Conservation (phyloP, 2,888 invertebrate genomes). For the Machimus atricapillus region DNA sequence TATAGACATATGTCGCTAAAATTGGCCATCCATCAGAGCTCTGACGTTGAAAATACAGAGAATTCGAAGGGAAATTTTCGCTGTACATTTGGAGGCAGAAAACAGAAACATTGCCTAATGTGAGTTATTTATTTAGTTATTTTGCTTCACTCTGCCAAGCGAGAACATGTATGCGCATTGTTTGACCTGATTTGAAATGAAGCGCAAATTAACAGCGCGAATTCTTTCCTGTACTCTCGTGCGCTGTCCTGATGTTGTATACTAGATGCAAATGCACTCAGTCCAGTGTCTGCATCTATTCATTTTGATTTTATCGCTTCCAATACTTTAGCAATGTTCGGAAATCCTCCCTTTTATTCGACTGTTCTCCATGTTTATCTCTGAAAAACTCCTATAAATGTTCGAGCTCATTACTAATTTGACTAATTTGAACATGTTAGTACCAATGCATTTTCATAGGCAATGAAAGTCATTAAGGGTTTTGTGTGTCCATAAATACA, state of each 20-base stretch:
- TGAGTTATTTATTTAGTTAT: neutral
- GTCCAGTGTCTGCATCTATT: neutral
- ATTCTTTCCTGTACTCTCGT: neutral
- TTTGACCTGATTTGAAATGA: neutral
- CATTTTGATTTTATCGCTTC: neutral
- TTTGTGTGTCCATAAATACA: neutral
- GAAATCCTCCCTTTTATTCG: neutral
- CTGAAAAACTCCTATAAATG: neutral
- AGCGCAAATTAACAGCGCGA: neutral
- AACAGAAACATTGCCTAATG: neutral
- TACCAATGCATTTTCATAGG: neutral
- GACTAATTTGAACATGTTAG: neutral
- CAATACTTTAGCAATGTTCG: neutral
- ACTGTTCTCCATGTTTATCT: neutral
- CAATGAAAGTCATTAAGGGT: neutral
- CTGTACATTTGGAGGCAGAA: neutral
- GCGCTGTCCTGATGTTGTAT: neutral
- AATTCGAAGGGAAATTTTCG: neutral
- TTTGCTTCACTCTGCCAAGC: neutral
- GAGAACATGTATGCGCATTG: neutral
- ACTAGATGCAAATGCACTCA: neutral
- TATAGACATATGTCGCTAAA: constrained; percentile 13
- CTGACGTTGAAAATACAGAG: neutral
- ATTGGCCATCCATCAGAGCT: neutral
- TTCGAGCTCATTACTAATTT: neutral